Conservation (phyloP, 2,113 vertebrate genomes). For the Speoplatyrhinus poulsoni region DNA sequence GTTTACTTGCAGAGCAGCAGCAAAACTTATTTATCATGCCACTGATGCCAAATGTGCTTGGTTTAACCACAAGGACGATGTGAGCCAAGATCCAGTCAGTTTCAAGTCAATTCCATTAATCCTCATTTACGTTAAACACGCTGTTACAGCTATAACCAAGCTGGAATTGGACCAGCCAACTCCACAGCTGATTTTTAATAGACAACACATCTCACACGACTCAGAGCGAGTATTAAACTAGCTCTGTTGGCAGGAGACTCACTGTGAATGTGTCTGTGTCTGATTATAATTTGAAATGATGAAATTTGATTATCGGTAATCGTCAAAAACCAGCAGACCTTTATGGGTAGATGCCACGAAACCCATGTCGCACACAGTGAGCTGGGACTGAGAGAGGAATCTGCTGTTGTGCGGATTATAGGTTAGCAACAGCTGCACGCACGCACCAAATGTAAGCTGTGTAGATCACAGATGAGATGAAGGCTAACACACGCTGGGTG, state of each 20-base stretch:
- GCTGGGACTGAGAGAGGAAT: not conserved
- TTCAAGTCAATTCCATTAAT: constrained; percentile 56
- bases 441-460: not conserved
- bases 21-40: constrained; percentile 61
- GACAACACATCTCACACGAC: constrained; percentile 33
- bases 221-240: constrained; percentile 56
- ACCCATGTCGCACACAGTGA: constrained; percentile 1
- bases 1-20: no score
- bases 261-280: not conserved
- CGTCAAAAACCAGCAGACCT: no score
- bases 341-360: no score
- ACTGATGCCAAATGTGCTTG: constrained; percentile 50
- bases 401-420: not conserved
- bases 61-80: constrained; percentile 61
- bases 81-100: constrained; percentile 54
- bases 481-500: constrained; percentile 53
- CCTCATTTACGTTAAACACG: constrained; percentile 54
- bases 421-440: not conserved
- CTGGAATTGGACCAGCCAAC: constrained; percentile 21
- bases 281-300: constrained; percentile 1
- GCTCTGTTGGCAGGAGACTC: constrained; percentile 33
- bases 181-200: constrained; percentile 7
- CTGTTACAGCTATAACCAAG: constrained; percentile 26
- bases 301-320: not conserved
- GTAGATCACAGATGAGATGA: constrained; percentile 2